Evolutionary conservation across 2,797 vertebrate genomes (phyloP).

Genomic region (Neosalanx taihuensis): DNA sequence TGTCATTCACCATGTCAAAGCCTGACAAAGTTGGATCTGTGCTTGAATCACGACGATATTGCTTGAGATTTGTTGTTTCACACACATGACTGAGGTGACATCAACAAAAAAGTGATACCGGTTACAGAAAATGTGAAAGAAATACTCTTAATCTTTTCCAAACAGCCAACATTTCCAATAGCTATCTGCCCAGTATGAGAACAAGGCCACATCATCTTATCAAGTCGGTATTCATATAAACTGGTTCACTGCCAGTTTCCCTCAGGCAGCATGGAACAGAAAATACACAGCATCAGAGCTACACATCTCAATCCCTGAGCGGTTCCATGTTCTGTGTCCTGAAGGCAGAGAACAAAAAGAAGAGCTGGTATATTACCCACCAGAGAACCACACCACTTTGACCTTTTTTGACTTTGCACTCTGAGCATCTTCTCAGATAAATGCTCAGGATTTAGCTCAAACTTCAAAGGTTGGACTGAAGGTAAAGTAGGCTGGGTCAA

Average conservation of each 20-base stretch:
- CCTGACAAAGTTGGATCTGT: background rate
- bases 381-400: constrained; percentile 36
- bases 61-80: background rate
- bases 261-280: constrained; percentile 4
- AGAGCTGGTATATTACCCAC: constrained; percentile 39
- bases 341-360: background rate
- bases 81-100: constrained; percentile 21
- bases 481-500: constrained; percentile 40
- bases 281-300: constrained; percentile 21
- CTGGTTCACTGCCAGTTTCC: constrained; percentile 48
- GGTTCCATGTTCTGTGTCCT: background rate
- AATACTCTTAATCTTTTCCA: constrained; percentile 47
- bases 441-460: constrained; percentile 34
- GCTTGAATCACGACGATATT: background rate
- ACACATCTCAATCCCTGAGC: constrained; percentile 9
- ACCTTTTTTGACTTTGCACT: constrained; percentile 20
- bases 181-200: constrained; percentile 52
- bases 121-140: constrained; percentile 3
- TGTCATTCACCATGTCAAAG: constrained; percentile 7
- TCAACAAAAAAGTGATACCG: constrained; percentile 13
- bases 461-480: constrained; percentile 26
- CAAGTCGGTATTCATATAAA: constrained; percentile 40
- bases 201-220: constrained; percentile 30
- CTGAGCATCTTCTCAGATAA: constrained; percentile 42
- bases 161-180: constrained; percentile 43